phyloP scores from a whole-genome alignment of 2,888 invertebrate species.

The Anoncus sp. region DNA sequence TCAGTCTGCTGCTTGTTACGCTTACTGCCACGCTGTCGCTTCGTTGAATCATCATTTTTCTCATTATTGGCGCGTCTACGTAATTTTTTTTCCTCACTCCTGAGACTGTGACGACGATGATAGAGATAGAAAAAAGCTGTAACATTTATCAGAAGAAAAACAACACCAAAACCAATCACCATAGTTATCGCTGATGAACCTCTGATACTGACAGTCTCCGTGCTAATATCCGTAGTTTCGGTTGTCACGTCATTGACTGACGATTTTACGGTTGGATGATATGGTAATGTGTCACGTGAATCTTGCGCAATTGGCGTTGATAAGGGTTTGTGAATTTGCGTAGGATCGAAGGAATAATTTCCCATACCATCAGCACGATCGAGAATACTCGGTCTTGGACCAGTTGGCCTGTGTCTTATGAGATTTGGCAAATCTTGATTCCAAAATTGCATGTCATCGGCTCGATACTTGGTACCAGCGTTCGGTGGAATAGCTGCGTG shows the following conservation, averaged over 20 bases:
- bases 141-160: slow-evolving; percentile 90
- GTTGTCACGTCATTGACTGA: slow-evolving; percentile 58
- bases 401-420: slow-evolving; percentile 83
- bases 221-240: slow-evolving; percentile 52
- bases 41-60: slow-evolving; percentile 82
- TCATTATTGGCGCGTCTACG: slow-evolving; percentile 83
- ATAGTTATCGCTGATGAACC: slow-evolving; percentile 81
- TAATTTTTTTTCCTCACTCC: slow-evolving; percentile 84
- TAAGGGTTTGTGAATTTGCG: slow-evolving; percentile 64
- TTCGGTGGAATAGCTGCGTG: slow-evolving; percentile 90
- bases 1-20: slow-evolving; percentile 80
- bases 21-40: slow-evolving; percentile 77
- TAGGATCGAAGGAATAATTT: slow-evolving; percentile 73
- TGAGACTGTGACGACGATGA: slow-evolving; percentile 87
- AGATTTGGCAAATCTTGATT: slow-evolving; percentile 91
- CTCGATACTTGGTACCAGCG: slow-evolving; percentile 90
- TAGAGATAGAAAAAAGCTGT: slow-evolving; percentile 88
- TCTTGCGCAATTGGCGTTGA: slow-evolving; percentile 52
- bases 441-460: slow-evolving; percentile 93
- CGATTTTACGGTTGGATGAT: slow-evolving; percentile 67
- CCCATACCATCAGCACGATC: slow-evolving; percentile 75
- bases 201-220: slow-evolving; percentile 82
- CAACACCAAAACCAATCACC: slow-evolving; percentile 85
- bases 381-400: slow-evolving; percentile 74
- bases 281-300: slow-evolving; percentile 35